These are phyloP conservation scores for Torymus tubicola DNA, from an alignment of 2,888 invertebrate species.

Conservation along the genomic window DNA sequence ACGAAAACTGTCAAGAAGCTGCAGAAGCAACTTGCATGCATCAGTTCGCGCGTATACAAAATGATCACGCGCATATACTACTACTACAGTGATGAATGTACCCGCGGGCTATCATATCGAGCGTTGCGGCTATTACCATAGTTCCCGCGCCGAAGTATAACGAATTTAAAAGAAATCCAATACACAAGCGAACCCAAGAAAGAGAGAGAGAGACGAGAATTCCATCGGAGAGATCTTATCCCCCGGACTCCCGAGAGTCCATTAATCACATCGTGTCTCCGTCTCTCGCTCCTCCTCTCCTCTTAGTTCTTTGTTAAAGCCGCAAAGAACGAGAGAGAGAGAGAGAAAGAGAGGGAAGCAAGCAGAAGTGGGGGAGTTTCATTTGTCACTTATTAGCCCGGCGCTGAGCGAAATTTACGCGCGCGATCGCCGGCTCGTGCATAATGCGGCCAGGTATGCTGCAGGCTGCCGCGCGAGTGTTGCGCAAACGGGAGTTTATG, in stretches of 20 bases:
- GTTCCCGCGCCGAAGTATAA: conserved; percentile 70
- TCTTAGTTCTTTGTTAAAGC: conserved; percentile 30
- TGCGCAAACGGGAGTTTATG: too few species aligned
- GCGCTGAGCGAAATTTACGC: conserved; percentile 45
- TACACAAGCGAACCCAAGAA: conserved; percentile 37
- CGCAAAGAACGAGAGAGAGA: too few species aligned
- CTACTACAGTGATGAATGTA: conserved; percentile 75
- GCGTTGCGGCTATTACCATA: conserved; percentile 73
- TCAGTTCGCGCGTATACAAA: too few species aligned
- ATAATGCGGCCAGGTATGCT: conserved; percentile 16
- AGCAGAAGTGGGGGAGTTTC: conserved; percentile 24
- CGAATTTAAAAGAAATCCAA: conserved; percentile 58
- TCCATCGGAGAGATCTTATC: conserved; percentile 76
- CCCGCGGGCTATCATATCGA: conserved; percentile 74
- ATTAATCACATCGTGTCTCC: conserved; percentile 59
- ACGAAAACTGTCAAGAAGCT: too few species aligned
- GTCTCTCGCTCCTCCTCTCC: conserved; percentile 33
- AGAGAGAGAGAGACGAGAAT: conserved; percentile 65
- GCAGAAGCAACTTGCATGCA: too few species aligned
- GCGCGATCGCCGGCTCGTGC: neutral
- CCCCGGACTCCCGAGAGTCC: conserved; percentile 60
- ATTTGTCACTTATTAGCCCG: conserved; percentile 58
- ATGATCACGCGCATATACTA: too few species aligned
- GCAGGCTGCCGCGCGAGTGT: too few species aligned
- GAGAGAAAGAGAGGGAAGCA: too few species aligned